Evolutionary conservation across 1,140 invertebrate species (phyloP).

Genomic region (Oedothorax gibbosus): DNA sequence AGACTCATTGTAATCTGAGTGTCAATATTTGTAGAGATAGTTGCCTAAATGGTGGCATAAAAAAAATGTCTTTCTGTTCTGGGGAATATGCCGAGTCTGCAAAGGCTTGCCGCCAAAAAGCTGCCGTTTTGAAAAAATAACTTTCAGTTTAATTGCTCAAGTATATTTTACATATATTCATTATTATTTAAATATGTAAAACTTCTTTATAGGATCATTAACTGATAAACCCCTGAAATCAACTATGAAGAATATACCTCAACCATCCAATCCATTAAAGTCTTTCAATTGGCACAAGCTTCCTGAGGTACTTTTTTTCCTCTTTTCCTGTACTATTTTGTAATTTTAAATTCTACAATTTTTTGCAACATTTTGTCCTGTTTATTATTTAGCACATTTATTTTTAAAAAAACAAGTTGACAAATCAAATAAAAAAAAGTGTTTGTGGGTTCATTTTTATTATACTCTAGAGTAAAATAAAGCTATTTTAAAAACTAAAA

Average conservation of each 20-base stretch:
- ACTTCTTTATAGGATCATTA: slow-evolving; percentile 46
- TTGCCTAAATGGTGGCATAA: no score
- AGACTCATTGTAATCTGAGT: no score
- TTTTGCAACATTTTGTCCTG: background rate
- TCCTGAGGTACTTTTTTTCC: slow-evolving; percentile 76
- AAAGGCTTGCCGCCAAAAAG: no score
- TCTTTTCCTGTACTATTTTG: background rate
- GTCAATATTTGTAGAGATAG: no score
- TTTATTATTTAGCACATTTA: background rate
- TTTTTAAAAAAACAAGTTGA: no score
- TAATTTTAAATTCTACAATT: background rate
- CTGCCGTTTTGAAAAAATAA: no score
- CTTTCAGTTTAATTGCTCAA: background rate
- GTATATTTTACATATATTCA: no score
- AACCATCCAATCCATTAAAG: slow-evolving; percentile 89
- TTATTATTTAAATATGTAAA: no score
- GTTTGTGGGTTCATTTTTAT: background rate
- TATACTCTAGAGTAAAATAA: background rate
- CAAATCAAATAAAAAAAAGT: background rate
- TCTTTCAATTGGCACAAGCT: slow-evolving; percentile 98
- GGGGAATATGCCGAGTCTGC: no score
- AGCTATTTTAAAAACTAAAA: background rate
- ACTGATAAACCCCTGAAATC: slow-evolving; percentile 48
- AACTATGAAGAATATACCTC: slow-evolving; percentile 79
- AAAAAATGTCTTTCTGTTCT: no score